Percentiles rank a stretch among this genome's conserved stretches.
Conservation (phyloP, 2,888 invertebrate genomes). For the Chamaedrilus cognettii region DNA sequence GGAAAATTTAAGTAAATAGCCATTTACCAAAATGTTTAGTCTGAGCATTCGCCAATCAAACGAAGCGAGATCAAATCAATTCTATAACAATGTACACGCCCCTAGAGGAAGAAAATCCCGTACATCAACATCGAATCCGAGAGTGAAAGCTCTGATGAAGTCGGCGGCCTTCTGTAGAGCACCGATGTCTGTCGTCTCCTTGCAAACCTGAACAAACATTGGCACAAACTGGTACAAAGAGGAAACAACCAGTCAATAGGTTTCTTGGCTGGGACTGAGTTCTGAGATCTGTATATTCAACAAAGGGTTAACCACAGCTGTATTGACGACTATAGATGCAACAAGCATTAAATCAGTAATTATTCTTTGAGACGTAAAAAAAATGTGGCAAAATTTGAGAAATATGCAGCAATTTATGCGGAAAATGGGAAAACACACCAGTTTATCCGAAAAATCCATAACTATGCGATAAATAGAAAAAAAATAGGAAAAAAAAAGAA, state of each 20-base stretch:
- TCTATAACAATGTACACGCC: no score
- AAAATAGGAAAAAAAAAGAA: no score
- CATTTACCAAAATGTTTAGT: background rate
- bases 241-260: no score
- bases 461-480: no score
- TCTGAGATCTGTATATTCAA: background rate
- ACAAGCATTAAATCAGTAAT: background rate
- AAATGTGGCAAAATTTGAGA: background rate
- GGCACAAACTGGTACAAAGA: background rate
- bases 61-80: background rate
- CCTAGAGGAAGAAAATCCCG: no score
- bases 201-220: conserved; percentile 55
- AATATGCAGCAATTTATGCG: no score
- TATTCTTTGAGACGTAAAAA: background rate
- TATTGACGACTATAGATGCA: background rate
- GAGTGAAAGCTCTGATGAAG: conserved; percentile 94
- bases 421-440: no score
- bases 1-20: background rate
- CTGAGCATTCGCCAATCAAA: background rate
- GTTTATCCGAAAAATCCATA: no score
- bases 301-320: background rate
- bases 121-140: conserved; percentile 90
- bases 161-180: conserved; percentile 97
- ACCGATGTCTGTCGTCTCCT: conserved; percentile 80
- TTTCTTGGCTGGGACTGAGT: no score